Evolutionary conservation across 2,888 invertebrate genomes (phyloP), one percentile per base, ranked within the genome.

Genomic region (Gastracanthus pulcherrimus): DNA sequence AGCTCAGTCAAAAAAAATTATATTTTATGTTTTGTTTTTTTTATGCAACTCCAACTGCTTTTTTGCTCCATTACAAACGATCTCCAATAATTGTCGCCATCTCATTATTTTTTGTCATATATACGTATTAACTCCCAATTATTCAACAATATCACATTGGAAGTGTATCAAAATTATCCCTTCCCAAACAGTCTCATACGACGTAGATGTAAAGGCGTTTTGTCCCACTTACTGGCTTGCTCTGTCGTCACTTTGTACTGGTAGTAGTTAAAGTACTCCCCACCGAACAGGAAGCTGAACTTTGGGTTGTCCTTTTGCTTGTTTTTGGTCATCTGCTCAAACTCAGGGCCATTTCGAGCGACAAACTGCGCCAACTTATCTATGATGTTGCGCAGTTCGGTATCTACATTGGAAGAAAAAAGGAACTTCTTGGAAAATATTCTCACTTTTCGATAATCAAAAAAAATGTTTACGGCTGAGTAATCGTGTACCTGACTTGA

Each of bases 351-450:
- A 96, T 99, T 99, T 92, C 98, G 93, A 81, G 99, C 99, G 86
- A 99, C 99, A 94, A 99, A 99, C 92, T 98, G 98, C 16, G 99
- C 99, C 88, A 99, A 94, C 93, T 99, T 99, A 93, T 99, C 99
- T 89, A 99, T 99, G 90, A 99, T 98, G 93, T 98, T 98, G 90
- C 97, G 95, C 89, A 98, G 94, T 91, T 99, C 98, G 89, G 96
- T 96, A 94, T 99, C 99, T 96, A 85, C 60, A 82, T 82, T 75
- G 84, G 7, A 82, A 78, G 67, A 11, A 78, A 81, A 76, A 74
- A 51, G 13, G 16, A 48, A 16, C 45, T 19, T 19, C 74, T 77
- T 45, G 70, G 70, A 67, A 62, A 60, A 23, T 38, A 64, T 31
- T 51, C 26, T 31, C 31, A 0, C 2, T 45, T 45, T n/a, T n/a